These are phyloP conservation scores for Pseudomyrmex cubaensis DNA, from an alignment of 1,140 invertebrate species.

Conservation along the genomic window DNA sequence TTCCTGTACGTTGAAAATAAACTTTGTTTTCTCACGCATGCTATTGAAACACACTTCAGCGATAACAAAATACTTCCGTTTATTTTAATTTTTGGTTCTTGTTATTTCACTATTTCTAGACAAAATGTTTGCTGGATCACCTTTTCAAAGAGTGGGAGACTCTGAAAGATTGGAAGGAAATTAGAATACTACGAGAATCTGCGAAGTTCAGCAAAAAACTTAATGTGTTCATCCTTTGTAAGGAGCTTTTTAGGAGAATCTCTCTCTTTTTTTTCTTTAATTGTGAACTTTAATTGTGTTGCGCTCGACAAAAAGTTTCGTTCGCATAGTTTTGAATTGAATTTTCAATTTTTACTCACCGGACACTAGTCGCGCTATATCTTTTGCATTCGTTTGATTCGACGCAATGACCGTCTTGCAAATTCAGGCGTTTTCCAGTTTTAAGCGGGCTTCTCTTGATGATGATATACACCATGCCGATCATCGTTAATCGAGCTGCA, in stretches of 20 bases:
- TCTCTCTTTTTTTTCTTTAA: not conserved
- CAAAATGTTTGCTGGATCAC: not conserved
- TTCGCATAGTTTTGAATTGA: no score
- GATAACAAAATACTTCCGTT: not conserved
- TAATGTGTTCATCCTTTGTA: constrained; percentile 8
- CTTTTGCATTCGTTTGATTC: no score
- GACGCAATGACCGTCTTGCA: not conserved
- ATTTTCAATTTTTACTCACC: no score
- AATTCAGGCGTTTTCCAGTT: constrained; percentile 22
- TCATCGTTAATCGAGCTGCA: not conserved
- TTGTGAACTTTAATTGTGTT: no score
- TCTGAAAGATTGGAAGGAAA: constrained; percentile 19
- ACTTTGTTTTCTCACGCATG: no score
- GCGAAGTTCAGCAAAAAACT: not conserved
- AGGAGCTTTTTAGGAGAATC: not conserved
- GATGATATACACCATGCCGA: not conserved
- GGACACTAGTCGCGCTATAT: no score
- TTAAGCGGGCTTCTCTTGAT: not conserved
- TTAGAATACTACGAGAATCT: constrained; percentile 23
- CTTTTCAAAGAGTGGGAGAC: constrained; percentile 6
- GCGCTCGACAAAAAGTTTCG: no score
- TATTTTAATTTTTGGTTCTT: not conserved
- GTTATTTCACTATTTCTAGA: not conserved
- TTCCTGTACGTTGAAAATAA: no score
- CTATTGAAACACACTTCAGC: no score